These are phyloP conservation scores for Rhombomys opimus DNA, from an alignment of 2,113 vertebrate genomes.

Conservation along the genomic window DNA sequence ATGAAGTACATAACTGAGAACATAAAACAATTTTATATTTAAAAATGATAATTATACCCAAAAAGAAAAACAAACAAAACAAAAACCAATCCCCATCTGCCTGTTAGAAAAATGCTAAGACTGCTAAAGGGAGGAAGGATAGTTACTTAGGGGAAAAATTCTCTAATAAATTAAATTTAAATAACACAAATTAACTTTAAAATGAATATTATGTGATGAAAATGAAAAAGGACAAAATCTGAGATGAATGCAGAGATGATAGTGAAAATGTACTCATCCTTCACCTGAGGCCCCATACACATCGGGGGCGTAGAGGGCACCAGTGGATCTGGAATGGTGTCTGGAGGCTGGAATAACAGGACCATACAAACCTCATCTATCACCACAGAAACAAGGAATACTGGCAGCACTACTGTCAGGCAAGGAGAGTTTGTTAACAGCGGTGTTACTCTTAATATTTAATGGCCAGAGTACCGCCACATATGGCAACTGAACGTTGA, in stretches of 20 bases:
- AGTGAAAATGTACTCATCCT: slow-evolving; percentile 93
- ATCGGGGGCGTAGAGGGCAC: slow-evolving; percentile 97
- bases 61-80: background rate
- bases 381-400: slow-evolving; percentile 83
- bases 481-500: background rate
- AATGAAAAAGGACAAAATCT: slow-evolving; percentile 81
- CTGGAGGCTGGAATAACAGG: slow-evolving; percentile 97
- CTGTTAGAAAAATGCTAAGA: slow-evolving; percentile 75
- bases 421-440: slow-evolving; percentile 63
- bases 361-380: slow-evolving; percentile 90
- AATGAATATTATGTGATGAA: slow-evolving; percentile 69
- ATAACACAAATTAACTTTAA: slow-evolving; percentile 81
- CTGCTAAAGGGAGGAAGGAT: slow-evolving; percentile 51
- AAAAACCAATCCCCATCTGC: slow-evolving; percentile 63
- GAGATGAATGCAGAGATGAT: slow-evolving; percentile 85
- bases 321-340: slow-evolving; percentile 99
- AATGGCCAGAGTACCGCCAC: slow-evolving; percentile 35
- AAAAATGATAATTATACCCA: slow-evolving; percentile 78
- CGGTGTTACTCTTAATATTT: background rate
- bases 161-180: slow-evolving; percentile 77
- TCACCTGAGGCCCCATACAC: slow-evolving; percentile 98
- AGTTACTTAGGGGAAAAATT: slow-evolving; percentile 66
- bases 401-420: slow-evolving; percentile 80
- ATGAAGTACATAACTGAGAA: slow-evolving; percentile 74
- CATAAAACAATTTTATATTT: slow-evolving; percentile 72